Conservation (phyloP, 2,888 invertebrate species). For the Hemithea aestivaria region DNA sequence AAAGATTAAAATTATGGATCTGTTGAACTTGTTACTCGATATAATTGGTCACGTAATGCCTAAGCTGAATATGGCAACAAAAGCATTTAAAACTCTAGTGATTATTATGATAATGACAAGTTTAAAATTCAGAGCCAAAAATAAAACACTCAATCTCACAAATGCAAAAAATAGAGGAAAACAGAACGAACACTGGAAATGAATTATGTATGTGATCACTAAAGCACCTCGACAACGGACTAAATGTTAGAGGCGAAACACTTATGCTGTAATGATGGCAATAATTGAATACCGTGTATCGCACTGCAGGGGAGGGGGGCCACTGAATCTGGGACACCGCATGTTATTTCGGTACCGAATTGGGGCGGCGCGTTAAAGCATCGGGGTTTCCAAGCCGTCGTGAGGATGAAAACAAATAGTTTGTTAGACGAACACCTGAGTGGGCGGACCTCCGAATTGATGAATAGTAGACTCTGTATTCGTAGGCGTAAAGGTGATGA, state of each 20-base stretch:
- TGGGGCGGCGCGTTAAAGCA: slow-evolving; percentile 68
- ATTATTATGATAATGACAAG: no score
- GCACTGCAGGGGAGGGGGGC: slow-evolving; percentile 40
- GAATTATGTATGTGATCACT: slow-evolving; percentile 4
- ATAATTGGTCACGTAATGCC: not conserved
- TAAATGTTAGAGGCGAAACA: slow-evolving; percentile 17
- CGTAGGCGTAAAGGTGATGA: slow-evolving; percentile 30
- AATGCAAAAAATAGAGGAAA: not conserved
- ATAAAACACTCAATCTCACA: no score
- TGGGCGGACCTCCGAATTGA: slow-evolving; percentile 41
- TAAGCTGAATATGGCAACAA: slow-evolving; percentile 1
- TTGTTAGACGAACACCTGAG: slow-evolving; percentile 51
- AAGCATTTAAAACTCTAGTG: no score
- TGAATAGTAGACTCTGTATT: slow-evolving; percentile 33
- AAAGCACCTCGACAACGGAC: slow-evolving; percentile 7
- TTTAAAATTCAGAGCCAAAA: no score
- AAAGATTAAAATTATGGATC: slow-evolving; percentile 7
- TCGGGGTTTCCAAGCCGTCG: slow-evolving; percentile 58
- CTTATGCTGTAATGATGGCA: slow-evolving; percentile 30
- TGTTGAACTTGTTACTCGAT: not conserved
- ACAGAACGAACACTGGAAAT: slow-evolving; percentile 1
- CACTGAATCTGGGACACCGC: slow-evolving; percentile 59
- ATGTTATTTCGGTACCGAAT: slow-evolving; percentile 70
- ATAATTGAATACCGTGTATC: slow-evolving; percentile 40
- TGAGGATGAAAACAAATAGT: slow-evolving; percentile 59